Percentiles rank a stretch among this genome's conserved stretches.
phyloP scores from a whole-genome alignment of 2,797 vertebrate species.

The Coregonus ussuriensis region DNA sequence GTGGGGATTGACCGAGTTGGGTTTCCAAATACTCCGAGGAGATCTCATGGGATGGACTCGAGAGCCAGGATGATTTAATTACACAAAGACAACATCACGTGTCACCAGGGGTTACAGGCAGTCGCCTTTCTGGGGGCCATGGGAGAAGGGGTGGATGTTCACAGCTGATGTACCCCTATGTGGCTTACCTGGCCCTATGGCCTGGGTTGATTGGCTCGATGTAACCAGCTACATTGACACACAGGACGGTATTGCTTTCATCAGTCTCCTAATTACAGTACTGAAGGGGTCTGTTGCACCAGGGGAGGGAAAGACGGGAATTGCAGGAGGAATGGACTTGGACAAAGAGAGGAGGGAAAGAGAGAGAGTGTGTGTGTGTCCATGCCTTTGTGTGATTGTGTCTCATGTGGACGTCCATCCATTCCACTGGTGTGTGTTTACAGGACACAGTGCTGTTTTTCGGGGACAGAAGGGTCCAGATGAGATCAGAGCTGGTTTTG shows the following conservation, averaged over 20 bases:
- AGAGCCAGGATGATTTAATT: slow-evolving; percentile 68
- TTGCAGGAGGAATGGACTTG: neutral
- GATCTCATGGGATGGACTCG: slow-evolving; percentile 32
- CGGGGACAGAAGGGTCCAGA: slow-evolving; percentile 9
- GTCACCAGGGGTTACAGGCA: slow-evolving; percentile 16
- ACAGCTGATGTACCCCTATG: neutral
- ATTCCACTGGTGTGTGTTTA: slow-evolving; percentile 17
- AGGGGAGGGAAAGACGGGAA: neutral
- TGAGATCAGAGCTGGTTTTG: slow-evolving; percentile 38
- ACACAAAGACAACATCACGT: slow-evolving; percentile 63
- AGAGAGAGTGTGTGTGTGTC: neutral
- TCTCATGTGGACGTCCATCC: neutral
- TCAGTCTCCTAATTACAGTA: neutral
- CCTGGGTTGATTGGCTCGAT: neutral
- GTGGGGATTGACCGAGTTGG: slow-evolving; percentile 58
- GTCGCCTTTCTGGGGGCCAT: neutral
- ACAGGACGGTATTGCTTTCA: neutral
- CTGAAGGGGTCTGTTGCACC: neutral
- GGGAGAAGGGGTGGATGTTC: neutral
- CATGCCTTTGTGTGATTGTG: slow-evolving; percentile 9
- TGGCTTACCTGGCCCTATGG: neutral
- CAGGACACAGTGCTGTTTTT: slow-evolving; percentile 9
- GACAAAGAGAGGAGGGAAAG: neutral
- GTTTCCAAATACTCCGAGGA: slow-evolving; percentile 60
- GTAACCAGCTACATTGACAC: neutral